Evolutionary conservation across 2,888 invertebrate species (phyloP), one percentile per base, ranked within the genome.

Genomic region (Trisateles emortualis): DNA sequence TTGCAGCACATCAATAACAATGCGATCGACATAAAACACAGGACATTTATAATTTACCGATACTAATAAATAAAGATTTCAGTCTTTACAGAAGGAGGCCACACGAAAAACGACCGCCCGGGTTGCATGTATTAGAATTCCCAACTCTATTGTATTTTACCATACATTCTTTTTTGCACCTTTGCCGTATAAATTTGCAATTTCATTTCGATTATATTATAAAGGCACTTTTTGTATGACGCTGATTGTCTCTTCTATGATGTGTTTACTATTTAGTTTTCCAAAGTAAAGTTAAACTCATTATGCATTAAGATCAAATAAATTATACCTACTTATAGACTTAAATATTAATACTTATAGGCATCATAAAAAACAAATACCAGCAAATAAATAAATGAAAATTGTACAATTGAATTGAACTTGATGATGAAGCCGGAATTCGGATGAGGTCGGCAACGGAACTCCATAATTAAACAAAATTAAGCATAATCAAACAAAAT

Each of bases 1-100:
- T 87, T 87, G 76, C 67, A 41, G 48, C 42, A 60, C 57, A 64
- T 77, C 81, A 83, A 79, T 83, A 81, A 84, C 81, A 86, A 86
- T 86, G 85, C 83, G 76, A 68, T 62, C 64, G 72, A 78, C 76
- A 84, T 86, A 89, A 89, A 88, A 87, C 84, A 85, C 78, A 72
- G 64, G 71, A 79, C 76, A 81, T 84, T 87, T 84, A 89, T 89
- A 89, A 87, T 88, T 88, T 89, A 86, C 84, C 78, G 86, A 83
- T 86, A 86, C 91, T 91, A 91, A 92, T 92, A 92, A 91, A 92
- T 92, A 92, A 92, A 91, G 92, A 91, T 92, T 91, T 90, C 77
- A 86, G 85, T 76, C 80, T 79, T 80, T 86, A 84, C 79, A 80
- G 79, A 80, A 76, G 70, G 75, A 76, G 76, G 55, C 67, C 72